Evolutionary conservation across 2,113 vertebrate species (phyloP), one percentile per base, ranked within the genome.

Genomic region (Nannospalax galili): DNA sequence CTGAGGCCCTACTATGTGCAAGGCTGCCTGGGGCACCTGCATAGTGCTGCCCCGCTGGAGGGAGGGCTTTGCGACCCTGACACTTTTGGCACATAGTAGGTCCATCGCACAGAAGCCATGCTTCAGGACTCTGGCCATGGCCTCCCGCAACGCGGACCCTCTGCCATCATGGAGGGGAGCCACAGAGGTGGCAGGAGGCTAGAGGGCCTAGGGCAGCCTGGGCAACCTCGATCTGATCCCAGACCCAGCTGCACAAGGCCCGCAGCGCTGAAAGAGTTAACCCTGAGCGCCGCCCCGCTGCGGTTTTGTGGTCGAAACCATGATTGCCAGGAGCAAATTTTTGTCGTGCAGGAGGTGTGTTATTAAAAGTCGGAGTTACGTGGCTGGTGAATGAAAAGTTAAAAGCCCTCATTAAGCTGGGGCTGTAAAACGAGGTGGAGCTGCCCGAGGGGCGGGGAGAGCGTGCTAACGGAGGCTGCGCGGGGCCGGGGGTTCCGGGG

Each of bases 271-370:
- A 98, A 98, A 98, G 98, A 97, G 98, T 98, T 99, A 99, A 98
- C 95, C 97, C 97, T 97, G 97, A 98, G 98, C 97, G 98, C 98
- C 98, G 98, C 98, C 98, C 98, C 88, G 96, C 98, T 99, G 98
- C 97, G 98, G 98, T 98, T 99, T 98, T 99, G 98, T 98, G 98
- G 98, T 99, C 98, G 98, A 99, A 99, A 99, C 98, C 98, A 97
- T 98, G 98, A 98, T 98, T 97, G 98, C 98, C 98, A 98, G 98
- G 95, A 99, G 98, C 98, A 98, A 98, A 99, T 98, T 98, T 98
- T 98, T 98, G 98, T 98, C 98, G 97, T 98, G 98, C 98, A 98
- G 97, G 97, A 98, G 98, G 98, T 98, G 98, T 98, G 98, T 98
- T 99, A 98, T 99, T 98, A 98, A 98, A 98, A 98, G 98, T 98